phyloP scores from a whole-genome alignment of 2,797 vertebrate genomes.

The Poecilia picta region DNA sequence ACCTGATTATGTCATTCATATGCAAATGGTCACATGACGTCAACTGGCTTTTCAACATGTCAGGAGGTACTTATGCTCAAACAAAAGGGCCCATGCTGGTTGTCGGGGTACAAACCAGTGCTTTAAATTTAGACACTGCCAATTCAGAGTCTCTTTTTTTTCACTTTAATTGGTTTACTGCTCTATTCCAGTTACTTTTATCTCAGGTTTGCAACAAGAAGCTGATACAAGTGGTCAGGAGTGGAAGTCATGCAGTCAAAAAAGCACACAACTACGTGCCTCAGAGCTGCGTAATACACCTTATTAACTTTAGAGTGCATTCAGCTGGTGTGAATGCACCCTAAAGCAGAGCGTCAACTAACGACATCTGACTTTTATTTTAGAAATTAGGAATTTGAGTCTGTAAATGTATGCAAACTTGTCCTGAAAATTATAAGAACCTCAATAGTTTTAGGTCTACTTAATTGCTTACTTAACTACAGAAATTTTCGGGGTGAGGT shows the following conservation, averaged over 20 bases:
- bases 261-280: no score
- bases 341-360: not conserved
- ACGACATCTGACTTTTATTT: not conserved
- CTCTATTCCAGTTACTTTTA: slow-evolving; percentile 28
- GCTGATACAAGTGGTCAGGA: slow-evolving; percentile 6
- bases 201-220: slow-evolving; percentile 12
- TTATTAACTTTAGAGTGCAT: no score
- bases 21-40: slow-evolving; percentile 58
- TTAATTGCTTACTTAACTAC: not conserved
- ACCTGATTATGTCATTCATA: slow-evolving; percentile 51
- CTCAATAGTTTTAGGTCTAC: not conserved
- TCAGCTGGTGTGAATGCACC: no score
- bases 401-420: not conserved
- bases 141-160: slow-evolving; percentile 2
- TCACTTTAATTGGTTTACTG: slow-evolving; percentile 24
- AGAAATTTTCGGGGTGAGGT: not conserved
- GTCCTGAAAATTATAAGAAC: not conserved
- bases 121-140: slow-evolving; percentile 24
- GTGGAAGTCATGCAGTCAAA: not conserved
- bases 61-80: slow-evolving; percentile 35
- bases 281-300: no score
- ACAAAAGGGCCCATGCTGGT: slow-evolving; percentile 27
- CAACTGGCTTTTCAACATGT: slow-evolving; percentile 51
- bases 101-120: slow-evolving; percentile 23
- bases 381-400: not conserved